Base-by-base conservation (phyloP, 1,140 invertebrate species). In the Drosophila rufa region DNA sequence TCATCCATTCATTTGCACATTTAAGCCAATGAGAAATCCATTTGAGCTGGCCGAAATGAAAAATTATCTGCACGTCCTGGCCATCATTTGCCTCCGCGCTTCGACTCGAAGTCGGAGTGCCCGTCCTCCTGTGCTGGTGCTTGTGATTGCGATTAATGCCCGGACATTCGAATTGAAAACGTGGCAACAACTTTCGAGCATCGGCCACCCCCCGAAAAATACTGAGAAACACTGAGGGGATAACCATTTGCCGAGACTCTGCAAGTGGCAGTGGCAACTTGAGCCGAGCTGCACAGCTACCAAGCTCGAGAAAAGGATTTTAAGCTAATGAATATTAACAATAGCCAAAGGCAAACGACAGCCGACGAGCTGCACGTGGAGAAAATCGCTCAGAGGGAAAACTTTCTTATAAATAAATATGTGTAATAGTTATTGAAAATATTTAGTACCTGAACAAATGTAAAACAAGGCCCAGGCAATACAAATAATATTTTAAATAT, bases 261-360 rank as follows among this genome's bases (percentile, higher is more conserved):
- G 58, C 42, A 47, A 19, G 9, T 11, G 59, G 33, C 43, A 53
- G 60, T 57, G 53, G 73, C 51, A 74, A 74, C 68, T 79, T 75
- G 78, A 80, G 76, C 68, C 65, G 25, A 75, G 67, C 73, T 79
- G 76, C 53, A 64, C 64, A 69, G 67, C 38, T 65, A 40, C 27
- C 50, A 85, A 85, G 45, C 70, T 76, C 51, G 67, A 74, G 64
- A 74, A 78, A 86, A 89, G 83, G 83, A 86, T 86, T 87, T 86
- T 48, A 50, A 66, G 67, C 80, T 87, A 86, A 86, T 86, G 80
- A 86, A 89, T 86, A 87, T 83, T 86, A 86, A 89, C 76, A 86
- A 89, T 89, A 45, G 76, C 50, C 33, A 36, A 36, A 11, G 33
- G 33, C 33, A 36, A 36, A 9, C 9, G 33, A 36, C 33, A 11